Evolutionary conservation across 2,888 invertebrate species (phyloP).

Genomic region (Netelia melanura): DNA sequence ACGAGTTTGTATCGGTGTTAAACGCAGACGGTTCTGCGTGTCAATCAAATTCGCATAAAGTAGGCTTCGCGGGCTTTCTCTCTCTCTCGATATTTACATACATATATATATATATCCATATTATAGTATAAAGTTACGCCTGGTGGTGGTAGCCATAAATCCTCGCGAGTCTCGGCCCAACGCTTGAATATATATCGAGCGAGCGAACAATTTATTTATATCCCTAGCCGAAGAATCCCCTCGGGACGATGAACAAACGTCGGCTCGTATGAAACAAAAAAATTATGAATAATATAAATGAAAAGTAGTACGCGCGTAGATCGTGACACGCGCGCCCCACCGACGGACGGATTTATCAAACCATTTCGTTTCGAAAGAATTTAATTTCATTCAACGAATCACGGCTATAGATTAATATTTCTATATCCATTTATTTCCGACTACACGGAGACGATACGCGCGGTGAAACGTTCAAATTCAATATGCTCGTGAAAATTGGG

Average conservation of each 20-base stretch:
- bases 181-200: constrained; percentile 45
- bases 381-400: too few relatives aligned
- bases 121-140: background rate
- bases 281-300: background rate
- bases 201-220: constrained; percentile 44
- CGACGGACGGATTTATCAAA: background rate
- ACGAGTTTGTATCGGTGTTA: background rate
- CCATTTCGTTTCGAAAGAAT: too few relatives aligned
- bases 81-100: background rate
- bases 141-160: background rate
- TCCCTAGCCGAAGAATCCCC: constrained; percentile 6
- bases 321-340: background rate
- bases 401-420: too few relatives aligned
- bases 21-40: constrained; percentile 29
- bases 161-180: background rate
- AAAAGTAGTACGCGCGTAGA: background rate
- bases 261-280: constrained; percentile 22
- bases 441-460: too few relatives aligned
- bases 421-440: too few relatives aligned
- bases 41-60: constrained; percentile 54
- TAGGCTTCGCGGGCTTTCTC: constrained; percentile 23
- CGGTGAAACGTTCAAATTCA: constrained; percentile 10
- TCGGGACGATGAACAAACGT: constrained; percentile 8
- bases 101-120: constrained; percentile 4
- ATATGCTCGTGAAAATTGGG: constrained; percentile 25